Base-by-base conservation (phyloP, 2,797 vertebrate species). In the Diplodus puntazzo region DNA sequence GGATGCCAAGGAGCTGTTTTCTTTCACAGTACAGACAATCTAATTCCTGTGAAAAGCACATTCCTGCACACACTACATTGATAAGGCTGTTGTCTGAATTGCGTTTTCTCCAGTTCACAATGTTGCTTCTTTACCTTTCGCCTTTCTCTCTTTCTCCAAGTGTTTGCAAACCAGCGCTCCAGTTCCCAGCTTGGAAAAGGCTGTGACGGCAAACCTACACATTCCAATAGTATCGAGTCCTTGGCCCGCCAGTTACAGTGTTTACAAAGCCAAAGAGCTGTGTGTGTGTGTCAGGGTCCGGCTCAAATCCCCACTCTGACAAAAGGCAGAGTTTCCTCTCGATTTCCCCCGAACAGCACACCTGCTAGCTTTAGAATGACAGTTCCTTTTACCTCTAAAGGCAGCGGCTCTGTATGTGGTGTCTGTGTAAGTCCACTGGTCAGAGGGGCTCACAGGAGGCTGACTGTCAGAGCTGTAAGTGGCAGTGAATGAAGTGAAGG, bases 401-500 rank as follows among this genome's bases (percentile, higher is more conserved):
- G 23, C 83, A 23, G 52, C 67, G 42, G 63, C 80, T 69, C 70
- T 57, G 69, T 58, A 30, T 70, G 58, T 55, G 67, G 59, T 59
- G 16, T 64, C 46, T 77, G 58, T 77, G 58, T 58, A 45, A 45
- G 74, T 53, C 62, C 63, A 21, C 5, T 9, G 69, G 67, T 59
- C 70, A 64, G 48, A 48, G 46, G 2, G 62, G 76, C 30, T 61
- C 25, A 58, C 9, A 61, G 25, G 63, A 63, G 27, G 20, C 62
- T 58, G 69, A 9, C 34, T 54, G 69, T 79, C 69, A 61, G 52
- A 57, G 78, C 81, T 83, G 68, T 55, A 66, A 75, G 63, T 75
- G 78, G 57, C 69, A 42, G 48, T 75, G 76, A 78, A 88, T 13
- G 69, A 77, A 74, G n/a, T 21, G n/a, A 75, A 49, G 23, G 53